A percentile compares a stretch with the other conserved stretches of the same genome.
These are phyloP conservation scores for Radopholus similis DNA, from an alignment of 1,140 invertebrate genomes.

Conservation along the genomic window DNA sequence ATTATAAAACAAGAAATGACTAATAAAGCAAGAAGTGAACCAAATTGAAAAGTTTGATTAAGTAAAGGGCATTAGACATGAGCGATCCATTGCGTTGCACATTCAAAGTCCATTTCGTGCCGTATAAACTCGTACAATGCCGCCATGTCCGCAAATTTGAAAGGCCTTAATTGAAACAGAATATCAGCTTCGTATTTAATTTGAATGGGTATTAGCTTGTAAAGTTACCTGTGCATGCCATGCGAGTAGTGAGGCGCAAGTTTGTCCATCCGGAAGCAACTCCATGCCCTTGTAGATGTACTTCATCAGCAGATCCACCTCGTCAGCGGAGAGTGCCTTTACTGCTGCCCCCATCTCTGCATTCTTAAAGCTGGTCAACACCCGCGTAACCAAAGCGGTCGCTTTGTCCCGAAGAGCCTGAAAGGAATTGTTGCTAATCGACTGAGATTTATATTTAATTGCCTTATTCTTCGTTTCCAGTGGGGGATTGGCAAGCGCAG, in stretches of 20 bases:
- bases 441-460: too few relatives aligned
- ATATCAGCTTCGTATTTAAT: not conserved
- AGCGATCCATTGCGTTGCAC: slow-evolving; percentile 1
- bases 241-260: slow-evolving; percentile 25
- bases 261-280: slow-evolving; percentile 35
- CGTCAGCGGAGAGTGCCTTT: slow-evolving; percentile 9
- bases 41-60: not conserved
- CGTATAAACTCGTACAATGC: slow-evolving; percentile 30
- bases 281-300: slow-evolving; percentile 41
- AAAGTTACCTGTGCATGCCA: slow-evolving; percentile 28
- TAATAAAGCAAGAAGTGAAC: too few relatives aligned
- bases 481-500: slow-evolving; percentile 35
- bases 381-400: slow-evolving; percentile 17
- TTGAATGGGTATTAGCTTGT: not conserved
- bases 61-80: not conserved
- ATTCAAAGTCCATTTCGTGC: slow-evolving; percentile 28
- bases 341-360: slow-evolving; percentile 25
- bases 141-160: slow-evolving; percentile 30
- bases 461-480: slow-evolving; percentile 39
- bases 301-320: slow-evolving; percentile 32
- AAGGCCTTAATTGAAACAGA: slow-evolving; percentile 14
- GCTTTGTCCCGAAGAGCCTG: slow-evolving; percentile 25
- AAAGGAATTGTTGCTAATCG: not conserved
- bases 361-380: slow-evolving; percentile 35
- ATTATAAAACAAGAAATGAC: too few relatives aligned